Base-by-base conservation (phyloP, 1,140 invertebrate genomes). In the Andricus grossulariae region DNA sequence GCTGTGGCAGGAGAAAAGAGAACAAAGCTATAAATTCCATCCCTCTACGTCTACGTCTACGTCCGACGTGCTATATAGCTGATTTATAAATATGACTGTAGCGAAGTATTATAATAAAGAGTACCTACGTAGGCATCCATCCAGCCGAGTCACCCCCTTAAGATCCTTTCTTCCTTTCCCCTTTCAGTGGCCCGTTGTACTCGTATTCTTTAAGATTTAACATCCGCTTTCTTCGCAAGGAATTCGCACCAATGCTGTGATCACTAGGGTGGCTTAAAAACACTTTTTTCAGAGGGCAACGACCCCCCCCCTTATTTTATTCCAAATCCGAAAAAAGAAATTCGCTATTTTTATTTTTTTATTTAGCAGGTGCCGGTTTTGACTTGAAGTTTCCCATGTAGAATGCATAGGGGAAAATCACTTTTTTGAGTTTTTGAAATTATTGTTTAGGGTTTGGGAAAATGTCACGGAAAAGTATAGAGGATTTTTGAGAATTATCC, bases 81-180 rank as follows among this genome's bases (percentile, higher is more conserved):
- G 91, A 92, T 92, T 92, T 92, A 92, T 92, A 92, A 92, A 92
- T 92, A 92, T 91, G 90, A 92, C 90, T 91, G 88, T 90, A 90
- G 90, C 89, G 86, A 90, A 88, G 90, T 91, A 91, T 91, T 91
- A 92, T 91, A 91, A 91, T 91, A 90, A 87, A 82, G 86, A 89
- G 86, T 85, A 86, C 77, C 82, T 83, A 88, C 86, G 75, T 66
- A 80, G 74, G 57, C 52, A 77, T 77, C 78, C 77, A 81, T 66
- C 76, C 71, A 79, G 78, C 19, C 57, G 76, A 76, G 75, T 76
- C 75, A 74, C 50, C 55, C 25, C 71, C 76, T 71, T 78, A 52
- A 66, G 54, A 57, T 76, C 74, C 72, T 73, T 76, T 80, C 74
- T 54, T 77, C 70, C 70, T 74, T 70, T 79, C 71, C 74, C 79